Evolutionary conservation across 1,140 invertebrate species (phyloP), one percentile per base, ranked within the genome.

Genomic region (Acromyrmex charruanus): DNA sequence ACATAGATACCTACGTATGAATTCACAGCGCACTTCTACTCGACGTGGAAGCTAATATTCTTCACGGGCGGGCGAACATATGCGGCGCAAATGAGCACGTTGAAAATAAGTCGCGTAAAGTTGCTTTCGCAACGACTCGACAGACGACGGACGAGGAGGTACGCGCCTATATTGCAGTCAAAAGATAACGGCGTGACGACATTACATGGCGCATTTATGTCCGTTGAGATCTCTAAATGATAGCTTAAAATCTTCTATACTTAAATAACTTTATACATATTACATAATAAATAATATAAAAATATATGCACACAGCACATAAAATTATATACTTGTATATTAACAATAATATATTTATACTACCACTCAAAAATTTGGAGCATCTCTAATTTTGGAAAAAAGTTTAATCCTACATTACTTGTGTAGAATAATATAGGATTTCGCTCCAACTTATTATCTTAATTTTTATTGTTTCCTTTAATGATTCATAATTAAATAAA

Each of bases 61-160:
- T 58, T 59, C 80, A 35, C 68, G 68, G 55, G 35, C 68, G 35
- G 21, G 39, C 55, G 39, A 74, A 80, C 80, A 74, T 55, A 82
- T 25, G 44, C 68, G 53, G 55, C 55, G 80, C 53, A 82, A 82
- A 82, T 82, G 80, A 82, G 80, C 68, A 39, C 55, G 80, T 82
- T 74, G 80, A 74, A 84, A 84, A 84, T 84, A 84, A 84, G 80
- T 84, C 80, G 80, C 55, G 69, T 61, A 84, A 84, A 84, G 69
- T 84, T 84, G 69, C 69, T 84, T 84, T 84, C 55, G 80, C 39
- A 75, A 84, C 39, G 68, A 61, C 58, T 21, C 51, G 68, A 74
- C 68, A 66, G 35, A 25, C 51, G 68, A 74, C 35, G 80, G 66
- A 82, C 80, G 53, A 61, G 35, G 39, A 74, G 80, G 18, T 74